Evolutionary conservation across 2,888 invertebrate genomes (phyloP), one percentile per base, ranked within the genome.

Genomic region (Carterocephalus palaemon): DNA sequence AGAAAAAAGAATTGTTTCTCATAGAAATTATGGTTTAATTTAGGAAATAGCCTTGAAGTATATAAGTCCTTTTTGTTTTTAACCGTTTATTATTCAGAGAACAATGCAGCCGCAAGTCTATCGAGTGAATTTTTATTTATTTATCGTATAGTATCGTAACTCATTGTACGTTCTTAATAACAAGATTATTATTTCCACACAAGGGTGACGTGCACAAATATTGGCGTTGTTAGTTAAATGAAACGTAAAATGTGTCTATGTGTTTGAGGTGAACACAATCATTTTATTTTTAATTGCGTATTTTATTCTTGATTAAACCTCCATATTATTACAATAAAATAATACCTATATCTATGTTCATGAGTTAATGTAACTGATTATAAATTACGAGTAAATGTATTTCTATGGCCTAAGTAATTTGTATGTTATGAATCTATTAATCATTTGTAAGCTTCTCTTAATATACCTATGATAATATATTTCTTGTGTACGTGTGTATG

Each of bases 121-220:
- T 70, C 71, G 63, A 70, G 66, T 66, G 67, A 71, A 68, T 72
- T 71, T 76, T 73, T 76, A 74, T 43, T 70, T 74, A 68, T 78
- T 77, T 75, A 57, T 60, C 51, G 62, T 65, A 49, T 67, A 77
- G 77, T 75, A 57, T 60, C 51, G 62, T 65, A 49, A 65, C 57
- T 68, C 69, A 73, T 75, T 78, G 75, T 70, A 62, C 59, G 60
- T 61, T 59, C 60, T 67, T 69, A 69, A 67, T 78, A 78, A 83
- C 67, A 52, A 73, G 77, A 79, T 82, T 80, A 75, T 75, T 74
- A 73, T 76, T 67, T 66, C 48, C 56, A 53, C 57, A 56, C 57
- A 60, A 64, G 72, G 75, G 62, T 47, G 55, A 59, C 60, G 68
- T 72, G 75, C 60, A 71, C 73, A 79, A 81, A 81, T 77, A 81